Evolutionary conservation across 2,888 invertebrate genomes (phyloP).

Genomic region (Ramazzottius varieornatus): DNA sequence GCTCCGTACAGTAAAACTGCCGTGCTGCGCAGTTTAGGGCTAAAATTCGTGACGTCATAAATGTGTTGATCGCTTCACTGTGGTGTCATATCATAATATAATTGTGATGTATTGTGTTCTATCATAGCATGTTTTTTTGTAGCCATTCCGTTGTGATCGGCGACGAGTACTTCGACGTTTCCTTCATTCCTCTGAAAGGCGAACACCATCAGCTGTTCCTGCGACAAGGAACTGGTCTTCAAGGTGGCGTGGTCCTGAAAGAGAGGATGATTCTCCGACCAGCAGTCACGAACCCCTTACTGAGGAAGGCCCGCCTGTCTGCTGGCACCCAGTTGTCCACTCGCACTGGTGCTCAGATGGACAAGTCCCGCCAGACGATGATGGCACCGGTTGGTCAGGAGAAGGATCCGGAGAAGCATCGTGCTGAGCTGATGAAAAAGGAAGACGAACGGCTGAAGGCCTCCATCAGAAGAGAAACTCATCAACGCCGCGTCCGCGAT

Average conservation of each 20-base stretch:
- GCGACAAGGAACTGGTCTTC: neutral
- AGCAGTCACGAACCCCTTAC: neutral
- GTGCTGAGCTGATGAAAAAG: slow-evolving; percentile 28
- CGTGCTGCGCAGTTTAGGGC: too few relatives aligned
- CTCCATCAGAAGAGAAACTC: slow-evolving; percentile 44
- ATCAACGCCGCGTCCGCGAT: slow-evolving; percentile 32
- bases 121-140: too few relatives aligned
- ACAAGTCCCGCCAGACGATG: neutral
- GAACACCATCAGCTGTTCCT: slow-evolving; percentile 2
- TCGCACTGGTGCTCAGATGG: neutral
- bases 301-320: neutral
- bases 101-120: too few relatives aligned
- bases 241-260: neutral
- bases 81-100: too few relatives aligned
- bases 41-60: too few relatives aligned
- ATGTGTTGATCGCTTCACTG: too few relatives aligned
- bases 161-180: neutral
- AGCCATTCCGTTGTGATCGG: neutral
- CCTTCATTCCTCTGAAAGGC: slow-evolving; percentile 2
- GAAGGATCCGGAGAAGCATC: neutral
- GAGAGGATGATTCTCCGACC: neutral
- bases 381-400: neutral
- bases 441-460: slow-evolving; percentile 84
- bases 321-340: neutral
- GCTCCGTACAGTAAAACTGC: neutral